Evolutionary conservation across 1,140 invertebrate species (phyloP).

Genomic region (Philaenus spumarius): DNA sequence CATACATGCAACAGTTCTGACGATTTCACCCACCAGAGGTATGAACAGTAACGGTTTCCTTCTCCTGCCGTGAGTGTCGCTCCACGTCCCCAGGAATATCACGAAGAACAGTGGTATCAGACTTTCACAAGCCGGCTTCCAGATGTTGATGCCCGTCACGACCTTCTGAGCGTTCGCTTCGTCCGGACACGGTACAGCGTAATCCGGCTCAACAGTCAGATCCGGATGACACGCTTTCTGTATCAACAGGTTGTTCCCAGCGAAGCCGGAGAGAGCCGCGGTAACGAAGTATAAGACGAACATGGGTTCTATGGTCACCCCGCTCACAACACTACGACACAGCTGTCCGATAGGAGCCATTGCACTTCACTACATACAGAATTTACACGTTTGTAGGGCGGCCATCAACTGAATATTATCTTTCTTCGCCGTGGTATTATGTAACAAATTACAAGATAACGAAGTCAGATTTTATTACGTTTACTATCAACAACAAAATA

Average conservation of each 20-base stretch:
- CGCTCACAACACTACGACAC: background rate
- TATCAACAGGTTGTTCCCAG: slow-evolving; percentile 20
- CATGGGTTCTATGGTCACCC: slow-evolving; percentile 24
- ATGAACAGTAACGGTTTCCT: slow-evolving; percentile 42
- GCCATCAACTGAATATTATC: too few species aligned
- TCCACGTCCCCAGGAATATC: slow-evolving; percentile 32
- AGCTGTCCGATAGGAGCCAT: too few species aligned
- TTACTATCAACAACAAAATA: too few species aligned
- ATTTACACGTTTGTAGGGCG: too few species aligned
- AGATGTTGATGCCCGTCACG: slow-evolving; percentile 28
- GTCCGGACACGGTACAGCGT: slow-evolving; percentile 4
- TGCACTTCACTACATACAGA: too few species aligned
- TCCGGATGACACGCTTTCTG: slow-evolving; percentile 19
- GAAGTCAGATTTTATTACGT: too few species aligned
- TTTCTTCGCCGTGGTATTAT: too few species aligned
- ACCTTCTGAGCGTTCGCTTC: slow-evolving; percentile 25
- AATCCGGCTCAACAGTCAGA: background rate
- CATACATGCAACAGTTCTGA: slow-evolving; percentile 7
- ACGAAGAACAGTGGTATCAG: slow-evolving; percentile 27
- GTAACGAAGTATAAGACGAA: slow-evolving; percentile 22
- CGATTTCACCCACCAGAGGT: slow-evolving; percentile 30
- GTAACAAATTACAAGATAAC: too few species aligned
- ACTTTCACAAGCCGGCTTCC: slow-evolving; percentile 27
- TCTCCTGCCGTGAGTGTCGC: slow-evolving; percentile 29
- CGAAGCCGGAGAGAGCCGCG: slow-evolving; percentile 12